These are phyloP conservation scores for Microctonus brassicae DNA, from an alignment of 2,888 invertebrate species.

Conservation along the genomic window DNA sequence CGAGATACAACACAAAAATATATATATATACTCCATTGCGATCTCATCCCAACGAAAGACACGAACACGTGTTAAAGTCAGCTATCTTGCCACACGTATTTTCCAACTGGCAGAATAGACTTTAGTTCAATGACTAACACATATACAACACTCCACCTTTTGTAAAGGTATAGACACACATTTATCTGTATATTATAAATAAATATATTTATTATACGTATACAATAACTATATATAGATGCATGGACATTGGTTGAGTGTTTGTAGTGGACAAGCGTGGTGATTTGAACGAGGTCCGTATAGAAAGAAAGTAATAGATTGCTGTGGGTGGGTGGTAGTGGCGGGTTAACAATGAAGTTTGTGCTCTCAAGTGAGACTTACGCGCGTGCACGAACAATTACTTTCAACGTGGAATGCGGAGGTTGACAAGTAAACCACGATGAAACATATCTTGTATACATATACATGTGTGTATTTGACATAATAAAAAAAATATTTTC, in stretches of 20 bases:
- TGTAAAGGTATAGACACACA: not conserved
- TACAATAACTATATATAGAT: slow-evolving; percentile 6
- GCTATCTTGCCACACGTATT: not conserved
- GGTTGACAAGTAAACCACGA: slow-evolving; percentile 17
- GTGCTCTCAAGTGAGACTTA: slow-evolving; percentile 26
- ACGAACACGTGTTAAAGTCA: slow-evolving; percentile 30
- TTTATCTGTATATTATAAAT: not conserved
- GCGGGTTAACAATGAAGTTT: slow-evolving; percentile 54
- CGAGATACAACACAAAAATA: slow-evolving; percentile 22
- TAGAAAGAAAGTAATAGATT: slow-evolving; percentile 60
- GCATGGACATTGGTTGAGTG: slow-evolving; percentile 23
- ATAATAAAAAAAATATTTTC: not conserved
- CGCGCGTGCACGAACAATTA: slow-evolving; percentile 19
- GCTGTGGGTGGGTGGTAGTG: slow-evolving; percentile 58
- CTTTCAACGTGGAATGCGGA: slow-evolving; percentile 26
- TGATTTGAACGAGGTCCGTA: slow-evolving; percentile 54
- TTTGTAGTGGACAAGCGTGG: slow-evolving; percentile 28
- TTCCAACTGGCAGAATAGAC: slow-evolving; percentile 6
- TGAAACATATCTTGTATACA: slow-evolving; percentile 10
- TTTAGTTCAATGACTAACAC: slow-evolving; percentile 2
- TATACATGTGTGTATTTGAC: not conserved
- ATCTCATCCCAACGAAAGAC: slow-evolving; percentile 23
- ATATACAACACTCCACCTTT: not conserved
- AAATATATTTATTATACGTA: not conserved
- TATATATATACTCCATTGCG: too few species aligned